Base-by-base conservation (phyloP, 2,888 invertebrate species). In the Xestia rhomboidea region DNA sequence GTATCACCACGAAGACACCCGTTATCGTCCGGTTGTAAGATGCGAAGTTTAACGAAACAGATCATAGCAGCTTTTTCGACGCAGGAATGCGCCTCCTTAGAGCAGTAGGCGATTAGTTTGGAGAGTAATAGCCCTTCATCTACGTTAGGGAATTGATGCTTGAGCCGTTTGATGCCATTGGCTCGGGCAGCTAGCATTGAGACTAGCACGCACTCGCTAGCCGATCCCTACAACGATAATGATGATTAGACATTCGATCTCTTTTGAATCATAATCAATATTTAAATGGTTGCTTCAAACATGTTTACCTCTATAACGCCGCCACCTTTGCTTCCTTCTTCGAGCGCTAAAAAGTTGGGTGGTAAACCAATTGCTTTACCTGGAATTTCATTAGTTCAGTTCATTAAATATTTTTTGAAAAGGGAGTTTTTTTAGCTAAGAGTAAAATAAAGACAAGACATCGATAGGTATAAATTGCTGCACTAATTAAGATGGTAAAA, bases 41-140 rank as follows among this genome's bases (percentile, higher is more conserved):
- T 99, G 71, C 99, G 97, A 77, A 99, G 94, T 93, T 99, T 99
- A 18, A 99, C 99, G 91, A 99, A 99, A 90, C 98, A 98, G 89
- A 99, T 99, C 99, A 99, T 99, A 5, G 99, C 99, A 6, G 99
- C 98, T 93, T 99, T 99, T 94, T 99, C 99, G 7, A 99, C 99
- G 91, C 98, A 98, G 51, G 99, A 99, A 93, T 99, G 99, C 44
- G 99, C 98, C 93, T 99, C 99, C 91, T 98, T 98, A 51, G 98
- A 98, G 94, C 98, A 99, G 92, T 99, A 99, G 41, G 99, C 99
- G 97, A 99, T 99, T 73, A 99, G 97, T 95, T 99, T 99, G 15
- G 99, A 98, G 54, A 99, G 97, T 68, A 99, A 97, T 54, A 98
- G 97, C 0, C 99, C 99, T 93, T 99, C 99, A 93, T 99, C 99